Conservation (phyloP, 1,140 invertebrate genomes). For the Anastatus disparis region DNA sequence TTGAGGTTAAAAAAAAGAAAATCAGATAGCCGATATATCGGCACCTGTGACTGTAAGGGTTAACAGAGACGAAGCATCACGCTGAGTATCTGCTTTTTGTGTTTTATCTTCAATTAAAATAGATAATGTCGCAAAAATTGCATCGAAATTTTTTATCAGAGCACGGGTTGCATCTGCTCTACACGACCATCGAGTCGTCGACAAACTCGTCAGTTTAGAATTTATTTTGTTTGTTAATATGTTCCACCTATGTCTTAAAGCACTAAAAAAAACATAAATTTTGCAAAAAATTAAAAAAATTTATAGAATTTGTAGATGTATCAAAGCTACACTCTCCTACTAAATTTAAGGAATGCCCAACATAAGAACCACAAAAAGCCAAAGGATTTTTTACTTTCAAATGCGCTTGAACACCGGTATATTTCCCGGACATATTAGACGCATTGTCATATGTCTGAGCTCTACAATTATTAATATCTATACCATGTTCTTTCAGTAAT, state of each 20-base stretch:
- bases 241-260: no score
- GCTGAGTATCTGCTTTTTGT: background rate
- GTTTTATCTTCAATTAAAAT: background rate
- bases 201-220: background rate
- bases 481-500: background rate
- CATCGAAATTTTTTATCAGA: background rate
- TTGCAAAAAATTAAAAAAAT: conserved; percentile 8
- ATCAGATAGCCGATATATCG: no score
- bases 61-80: background rate
- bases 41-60: no score
- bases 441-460: background rate
- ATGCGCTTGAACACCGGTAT: background rate
- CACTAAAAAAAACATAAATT: no score
- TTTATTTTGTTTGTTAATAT: background rate
- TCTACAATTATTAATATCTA: background rate
- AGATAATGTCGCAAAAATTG: background rate
- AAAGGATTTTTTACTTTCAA: no score
- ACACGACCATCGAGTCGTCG: conserved; percentile 8
- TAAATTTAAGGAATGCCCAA: no score
- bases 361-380: background rate
- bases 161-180: conserved; percentile 1
- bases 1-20: no score
- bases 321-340: background rate
- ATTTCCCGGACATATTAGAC: background rate
- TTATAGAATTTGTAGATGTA: conserved; percentile 9